These are phyloP conservation scores for Rhagonycha lutea DNA, from an alignment of 2,888 invertebrate species.

Conservation along the genomic window DNA sequence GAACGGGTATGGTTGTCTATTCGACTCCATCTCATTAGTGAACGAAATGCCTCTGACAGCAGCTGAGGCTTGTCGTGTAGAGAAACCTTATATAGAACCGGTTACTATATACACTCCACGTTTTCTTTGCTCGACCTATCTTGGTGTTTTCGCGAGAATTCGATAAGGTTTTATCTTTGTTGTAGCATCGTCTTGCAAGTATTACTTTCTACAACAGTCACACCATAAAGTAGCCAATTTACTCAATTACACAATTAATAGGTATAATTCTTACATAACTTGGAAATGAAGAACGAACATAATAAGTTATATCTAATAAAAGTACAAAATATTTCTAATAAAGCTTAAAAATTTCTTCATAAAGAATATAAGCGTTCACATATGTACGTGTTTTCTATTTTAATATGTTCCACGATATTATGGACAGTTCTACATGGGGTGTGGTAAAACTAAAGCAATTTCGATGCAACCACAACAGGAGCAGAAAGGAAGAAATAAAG, in stretches of 20 bases:
- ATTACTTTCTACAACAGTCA: conserved; percentile 21
- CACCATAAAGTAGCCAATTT: conserved; percentile 3
- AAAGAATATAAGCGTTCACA: conserved; percentile 8
- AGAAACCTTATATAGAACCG: conserved; percentile 51
- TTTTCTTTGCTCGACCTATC: conserved; percentile 48
- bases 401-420: conserved; percentile 24
- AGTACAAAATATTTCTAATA: background rate
- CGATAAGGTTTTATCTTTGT: conserved; percentile 53
- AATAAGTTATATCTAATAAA: background rate
- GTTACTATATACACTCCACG: conserved; percentile 48
- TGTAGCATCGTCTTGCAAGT: conserved; percentile 44
- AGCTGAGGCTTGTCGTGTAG: conserved; percentile 48
- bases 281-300: background rate
- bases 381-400: conserved; percentile 22
- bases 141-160: conserved; percentile 49
- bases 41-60: conserved; percentile 56
- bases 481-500: conserved; percentile 21
- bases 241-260: background rate
- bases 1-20: conserved; percentile 51
- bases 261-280: background rate
- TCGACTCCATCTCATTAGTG: conserved; percentile 58
- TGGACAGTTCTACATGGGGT: conserved; percentile 18
- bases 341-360: conserved; percentile 14
- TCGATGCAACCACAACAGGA: conserved; percentile 32
- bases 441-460: conserved; percentile 34